Evolutionary conservation across 2,888 invertebrate species (phyloP).

Genomic region (Mesorhabditis spiculigera): DNA sequence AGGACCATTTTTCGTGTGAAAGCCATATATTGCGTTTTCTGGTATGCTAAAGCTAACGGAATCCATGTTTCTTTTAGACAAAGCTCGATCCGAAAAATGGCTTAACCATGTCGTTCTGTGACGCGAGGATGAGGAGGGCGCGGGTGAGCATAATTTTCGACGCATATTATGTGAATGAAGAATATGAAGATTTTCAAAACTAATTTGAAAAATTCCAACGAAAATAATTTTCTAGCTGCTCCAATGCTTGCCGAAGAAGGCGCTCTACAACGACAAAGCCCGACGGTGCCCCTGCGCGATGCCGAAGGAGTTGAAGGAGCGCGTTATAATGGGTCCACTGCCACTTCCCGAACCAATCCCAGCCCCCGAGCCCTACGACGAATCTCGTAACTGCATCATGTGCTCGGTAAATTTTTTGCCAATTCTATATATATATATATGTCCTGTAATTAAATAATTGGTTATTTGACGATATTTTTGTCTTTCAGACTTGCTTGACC

Average conservation of each 20-base stretch:
- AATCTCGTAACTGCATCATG: constrained; percentile 11
- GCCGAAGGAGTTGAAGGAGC: constrained; percentile 4
- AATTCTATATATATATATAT: background rate
- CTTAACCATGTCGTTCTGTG: background rate
- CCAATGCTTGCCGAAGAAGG: background rate
- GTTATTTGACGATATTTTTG: too few relatives aligned
- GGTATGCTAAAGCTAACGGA: constrained; percentile 9
- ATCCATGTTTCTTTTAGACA: background rate
- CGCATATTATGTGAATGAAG: background rate
- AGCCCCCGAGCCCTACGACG: background rate
- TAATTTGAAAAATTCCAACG: too few relatives aligned
- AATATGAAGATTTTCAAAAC: too few relatives aligned
- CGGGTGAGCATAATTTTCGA: background rate
- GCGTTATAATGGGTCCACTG: constrained; percentile 4
- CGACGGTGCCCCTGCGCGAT: background rate
- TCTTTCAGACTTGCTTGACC: constrained; percentile 10
- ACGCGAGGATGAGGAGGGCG: background rate
- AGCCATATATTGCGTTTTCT: constrained; percentile 22
- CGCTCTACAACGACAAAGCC: background rate
- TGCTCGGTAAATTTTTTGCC: constrained; percentile 8
- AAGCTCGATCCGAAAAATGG: background rate
- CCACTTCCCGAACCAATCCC: constrained; percentile 10
- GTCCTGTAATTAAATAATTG: too few relatives aligned
- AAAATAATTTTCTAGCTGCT: background rate
- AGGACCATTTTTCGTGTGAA: constrained; percentile 26